Base-by-base conservation (phyloP, 1,140 invertebrate genomes). In the Drosophila funebris region DNA sequence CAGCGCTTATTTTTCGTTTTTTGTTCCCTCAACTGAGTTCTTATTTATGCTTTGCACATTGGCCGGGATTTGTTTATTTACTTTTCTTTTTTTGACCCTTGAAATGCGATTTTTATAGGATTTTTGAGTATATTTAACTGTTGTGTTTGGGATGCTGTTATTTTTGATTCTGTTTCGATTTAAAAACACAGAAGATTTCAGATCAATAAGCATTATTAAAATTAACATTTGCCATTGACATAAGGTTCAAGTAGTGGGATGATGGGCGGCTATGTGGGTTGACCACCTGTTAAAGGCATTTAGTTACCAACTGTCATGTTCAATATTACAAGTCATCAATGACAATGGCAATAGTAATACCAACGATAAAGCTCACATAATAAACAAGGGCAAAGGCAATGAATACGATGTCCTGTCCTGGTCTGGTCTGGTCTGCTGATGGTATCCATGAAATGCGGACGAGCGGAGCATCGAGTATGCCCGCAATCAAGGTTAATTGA, bases 401-500 rank as follows among this genome's bases (percentile, higher is more conserved):
- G 53, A 52, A 63, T 36, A 52, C 70, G 31, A 52, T 20, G 46
- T 52, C 4, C 44, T 37, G 33, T 63, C 9, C 22, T 36, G 24
- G 27, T 24, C 13, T 41, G 39, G n/a, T 24, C 41, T 39, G 44
- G 27, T 33, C 53, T 37, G 4, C 3, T 31, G 52, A 16, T 56
- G 33, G 16, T 11, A 41, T 27, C 24, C 50, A 66, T 48, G 46
- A 62, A 73, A 58, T 27, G 27, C 33, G 46, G 22, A 52, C 48
- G 22, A 68, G 44, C 1, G 36, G 54, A 39, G 37, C 66, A 72
- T 52, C 29, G 44, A 54, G 63, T 50, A 73, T 57, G 70, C 54
- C 83, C 69, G 78, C 88, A 90, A 90, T 90, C 88, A 90, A 90
- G 83, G 88, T 90, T 90, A 90, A 90, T 90, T 90, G 88, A 90